Conservation (phyloP, 2,888 invertebrate species). For the Pheosia tremula region DNA sequence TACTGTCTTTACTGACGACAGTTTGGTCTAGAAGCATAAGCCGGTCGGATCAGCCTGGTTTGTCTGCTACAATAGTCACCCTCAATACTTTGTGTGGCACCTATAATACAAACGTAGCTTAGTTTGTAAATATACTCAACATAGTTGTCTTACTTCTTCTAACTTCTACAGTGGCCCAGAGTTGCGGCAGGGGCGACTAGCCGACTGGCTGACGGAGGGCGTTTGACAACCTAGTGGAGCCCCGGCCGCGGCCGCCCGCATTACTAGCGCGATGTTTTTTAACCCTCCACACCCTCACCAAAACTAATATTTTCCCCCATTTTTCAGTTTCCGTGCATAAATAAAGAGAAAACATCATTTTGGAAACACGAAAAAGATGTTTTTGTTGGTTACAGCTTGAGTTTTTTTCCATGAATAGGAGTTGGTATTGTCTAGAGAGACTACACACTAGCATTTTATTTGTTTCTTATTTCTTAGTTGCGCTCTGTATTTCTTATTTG, state of each 20-base stretch:
- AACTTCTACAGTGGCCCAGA: not conserved
- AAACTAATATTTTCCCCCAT: slow-evolving; percentile 5
- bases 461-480: too few species aligned
- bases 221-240: not conserved
- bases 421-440: too few species aligned
- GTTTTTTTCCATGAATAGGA: too few species aligned
- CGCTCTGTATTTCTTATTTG: too few species aligned
- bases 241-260: not conserved
- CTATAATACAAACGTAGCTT: too few species aligned
- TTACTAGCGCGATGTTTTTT: not conserved
- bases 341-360: slow-evolving; percentile 1
- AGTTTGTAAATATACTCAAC: not conserved
- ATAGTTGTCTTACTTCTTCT: not conserved
- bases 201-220: not conserved
- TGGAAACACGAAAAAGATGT: not conserved
- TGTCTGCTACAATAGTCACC: too few species aligned
- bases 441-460: too few species aligned
- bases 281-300: not conserved
- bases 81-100: too few species aligned
- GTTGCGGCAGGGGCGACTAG: not conserved
- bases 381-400: not conserved
- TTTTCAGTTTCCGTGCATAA: not conserved
- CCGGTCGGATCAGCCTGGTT: too few species aligned
- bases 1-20: too few species aligned
- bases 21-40: too few species aligned